phyloP scores from a whole-genome alignment of 2,113 vertebrate species.

The Canis aureus region DNA sequence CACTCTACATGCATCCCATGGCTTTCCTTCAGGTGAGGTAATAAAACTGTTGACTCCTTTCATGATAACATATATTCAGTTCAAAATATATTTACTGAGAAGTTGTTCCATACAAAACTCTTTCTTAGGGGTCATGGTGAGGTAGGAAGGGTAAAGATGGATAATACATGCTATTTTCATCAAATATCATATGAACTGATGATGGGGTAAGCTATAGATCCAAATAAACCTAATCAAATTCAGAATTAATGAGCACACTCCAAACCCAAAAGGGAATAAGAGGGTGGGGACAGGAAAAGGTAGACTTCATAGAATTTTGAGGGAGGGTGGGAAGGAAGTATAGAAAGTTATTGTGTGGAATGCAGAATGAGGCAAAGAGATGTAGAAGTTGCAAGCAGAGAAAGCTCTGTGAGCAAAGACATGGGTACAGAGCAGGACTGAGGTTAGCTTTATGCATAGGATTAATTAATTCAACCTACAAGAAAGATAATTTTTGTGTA shows the following conservation, averaged over 20 bases:
- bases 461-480: not conserved
- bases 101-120: not conserved
- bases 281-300: not conserved
- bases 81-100: not conserved
- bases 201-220: not conserved
- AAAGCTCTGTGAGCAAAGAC: not conserved
- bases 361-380: fast-evolving
- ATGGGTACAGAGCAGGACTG: fast-evolving
- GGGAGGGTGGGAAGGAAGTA: not conserved
- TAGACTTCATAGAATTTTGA: not conserved
- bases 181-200: not conserved
- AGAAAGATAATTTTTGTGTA: not conserved
- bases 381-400: not conserved
- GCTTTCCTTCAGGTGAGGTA: not conserved
- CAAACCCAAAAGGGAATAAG: not conserved
- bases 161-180: not conserved
- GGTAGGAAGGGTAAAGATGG: not conserved
- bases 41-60: not conserved
- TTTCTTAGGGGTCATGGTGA: not conserved
- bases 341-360: no score
- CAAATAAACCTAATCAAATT: not conserved
- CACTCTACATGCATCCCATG: not conserved
- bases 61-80: not conserved
- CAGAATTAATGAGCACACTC: not conserved
- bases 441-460: fast-evolving